A percentile compares a stretch with the other conserved stretches of the same genome.
Evolutionary conservation across 2,797 vertebrate genomes (phyloP).

Genomic region (Coccyzus lansbergi): DNA sequence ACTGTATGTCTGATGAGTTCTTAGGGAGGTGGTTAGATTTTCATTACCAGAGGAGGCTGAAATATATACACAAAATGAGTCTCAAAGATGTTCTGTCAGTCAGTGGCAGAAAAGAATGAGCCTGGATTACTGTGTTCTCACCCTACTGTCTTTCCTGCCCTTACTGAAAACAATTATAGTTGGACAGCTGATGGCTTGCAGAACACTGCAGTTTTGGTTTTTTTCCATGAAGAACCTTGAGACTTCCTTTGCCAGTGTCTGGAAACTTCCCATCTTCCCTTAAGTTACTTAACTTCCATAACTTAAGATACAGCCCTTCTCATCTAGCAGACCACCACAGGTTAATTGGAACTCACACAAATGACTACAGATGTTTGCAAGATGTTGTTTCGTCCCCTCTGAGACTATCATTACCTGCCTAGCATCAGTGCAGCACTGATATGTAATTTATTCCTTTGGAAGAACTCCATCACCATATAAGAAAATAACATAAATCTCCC

Average conservation of each 20-base stretch:
- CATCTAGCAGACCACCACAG: not conserved
- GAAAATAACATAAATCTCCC: slow-evolving; percentile 65
- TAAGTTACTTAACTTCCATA: not conserved
- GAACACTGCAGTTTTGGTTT: not conserved
- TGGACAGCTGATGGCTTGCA: not conserved
- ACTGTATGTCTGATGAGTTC: not conserved
- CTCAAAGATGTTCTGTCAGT: not conserved
- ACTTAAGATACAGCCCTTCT: not conserved
- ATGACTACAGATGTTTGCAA: slow-evolving; percentile 63
- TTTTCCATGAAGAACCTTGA: not conserved
- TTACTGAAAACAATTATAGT: not conserved
- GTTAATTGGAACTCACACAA: slow-evolving; percentile 25
- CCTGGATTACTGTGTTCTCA: accelerated
- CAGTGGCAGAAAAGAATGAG: not conserved
- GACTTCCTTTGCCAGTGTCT: not conserved
- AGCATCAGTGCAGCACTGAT: slow-evolving; percentile 28
- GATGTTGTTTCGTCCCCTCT: slow-evolving; percentile 44
- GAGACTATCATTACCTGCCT: slow-evolving; percentile 59
- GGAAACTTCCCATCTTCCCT: not conserved
- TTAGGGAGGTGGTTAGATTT: not conserved
- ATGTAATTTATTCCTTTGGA: slow-evolving; percentile 69
- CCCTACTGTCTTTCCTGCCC: not conserved
- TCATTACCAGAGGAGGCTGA: not conserved
- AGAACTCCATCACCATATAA: slow-evolving; percentile 37
- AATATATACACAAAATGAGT: not conserved